Base-by-base conservation (phyloP, 2,888 invertebrate genomes). In the Leistus spinibarbis region DNA sequence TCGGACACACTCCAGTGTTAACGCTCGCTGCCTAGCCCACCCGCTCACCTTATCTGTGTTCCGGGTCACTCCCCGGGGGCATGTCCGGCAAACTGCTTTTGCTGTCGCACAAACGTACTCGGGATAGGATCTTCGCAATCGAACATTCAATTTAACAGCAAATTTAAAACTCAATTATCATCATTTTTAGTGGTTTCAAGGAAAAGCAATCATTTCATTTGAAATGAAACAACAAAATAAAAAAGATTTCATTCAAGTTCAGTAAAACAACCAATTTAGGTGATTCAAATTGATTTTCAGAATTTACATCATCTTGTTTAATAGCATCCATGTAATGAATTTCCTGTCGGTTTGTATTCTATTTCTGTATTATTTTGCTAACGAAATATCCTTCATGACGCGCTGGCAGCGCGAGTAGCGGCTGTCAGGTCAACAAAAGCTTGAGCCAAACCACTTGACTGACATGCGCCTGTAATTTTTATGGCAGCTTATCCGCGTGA, bases 301-400 rank as follows among this genome's bases (percentile, higher is more conserved):
- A 40, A 40, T 10, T 40, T 13, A 3, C 40, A 40, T 40, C 7
- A 40, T 40, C 13, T 5, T 40, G 24, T 24, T 3, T 40, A 40
- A 7, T 5, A 40, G 7, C 7, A 66, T 22, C 27, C 69, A n/a
- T 17, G 20, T 40, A 62, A 71, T 71, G 54, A 71, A 71, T 71
- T 64, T 62, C 64, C 64, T 27, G 40, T 56, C 57, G 20, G 71
- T 64, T 20, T 57, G 65, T 76, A 78, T 77, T 76, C 75, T 76
- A 77, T 69, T 57, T 69, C 69, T 56, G 60, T 57, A 57, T 20
- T 60, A 76, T 77, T 78, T 77, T 76, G 76, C 54, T 73, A 72
- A 75, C 76, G 77, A 74, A 76, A 77, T 20, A 64, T 64, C 64
- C 23, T 16, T 62, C 73, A 62, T 71, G 77, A 77, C 78, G 71